Base-by-base conservation (phyloP, 2,888 invertebrate species). In the Exocentrus adspersus region DNA sequence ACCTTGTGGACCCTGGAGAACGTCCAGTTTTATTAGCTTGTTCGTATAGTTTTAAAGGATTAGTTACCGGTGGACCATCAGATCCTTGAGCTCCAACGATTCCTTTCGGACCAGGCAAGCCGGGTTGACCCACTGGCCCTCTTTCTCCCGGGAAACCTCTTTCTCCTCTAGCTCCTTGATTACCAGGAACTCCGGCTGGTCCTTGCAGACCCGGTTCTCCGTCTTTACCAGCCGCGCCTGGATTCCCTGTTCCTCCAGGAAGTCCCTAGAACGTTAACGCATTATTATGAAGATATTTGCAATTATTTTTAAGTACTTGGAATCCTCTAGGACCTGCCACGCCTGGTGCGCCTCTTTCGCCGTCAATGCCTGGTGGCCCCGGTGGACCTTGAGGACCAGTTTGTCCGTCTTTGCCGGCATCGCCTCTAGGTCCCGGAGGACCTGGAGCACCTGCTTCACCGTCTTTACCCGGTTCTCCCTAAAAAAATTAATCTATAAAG, bases 391-490 rank as follows among this genome's bases (percentile, higher is more conserved):
- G 89, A 1, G 86, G 85, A 7, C 95, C 95, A 16, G 89, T 87
- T 64, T 86, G 86, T 10, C 95, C 94, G 77, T 92, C 90, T 79
- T 92, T 90, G 2, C 93, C 93, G 32, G 90, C 85, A 75, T 92
- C 92, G 32, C 93, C 94, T 78, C 91, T 87, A 4, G 91, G 91
- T 7, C 95, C 95, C 30, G 87, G 84, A 0, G 88, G 85, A 9
- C 95, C 95, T n/a, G 87, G 85, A 41, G 86, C 87, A 6, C 95
- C 95, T 14, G 88, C 83, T 67, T 92, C 92, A 17, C 94, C 94
- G 76, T 93, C 91, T 84, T 90, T 92, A 20, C 94, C 94, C 37
- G 90, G 79, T 77, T 92, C 92, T 17, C 94, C 93, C 92, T 91
- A 70, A 43, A 42, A 30, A 52, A 43, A 41, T 24, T 53, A n/a